Evolutionary conservation across 1,140 invertebrate genomes (phyloP), one percentile per base, ranked within the genome.

Genomic region (Platorchestia sp.): DNA sequence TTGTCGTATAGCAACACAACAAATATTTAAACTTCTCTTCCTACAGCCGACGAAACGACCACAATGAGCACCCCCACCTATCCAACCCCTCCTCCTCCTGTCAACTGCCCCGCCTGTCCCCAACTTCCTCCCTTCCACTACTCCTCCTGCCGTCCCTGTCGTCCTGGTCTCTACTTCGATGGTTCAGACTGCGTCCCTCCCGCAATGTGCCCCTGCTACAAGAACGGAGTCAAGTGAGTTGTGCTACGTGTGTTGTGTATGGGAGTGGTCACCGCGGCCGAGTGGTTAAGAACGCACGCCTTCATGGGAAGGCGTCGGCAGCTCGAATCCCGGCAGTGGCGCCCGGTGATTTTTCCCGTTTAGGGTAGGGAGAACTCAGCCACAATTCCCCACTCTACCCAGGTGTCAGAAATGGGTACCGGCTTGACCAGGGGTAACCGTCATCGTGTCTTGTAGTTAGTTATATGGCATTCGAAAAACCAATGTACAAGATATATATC

Each of bases 121-220:
- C 97, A 97, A 51, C 95, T 97, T 36, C 97, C 96, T 16, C 96
- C 96, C 75, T 96, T 96, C 95, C 96, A 95, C 41, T 96, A 95
- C 45, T 95, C 96, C 40, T 96, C 96, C 89, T 97, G 97, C 47
- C 95, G 95, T 36, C 95, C 95, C 27, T 97, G 97, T 96, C 96
- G 96, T 93, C 42, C 95, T 7, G 97, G 97, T 40, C 95, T 97
- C 27, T 98, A 97, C 97, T 99, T 98, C 98, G 98, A 99, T 97
- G 98, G 98, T 16, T 97, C 97, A 75, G 97, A 97, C 89, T 99
- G 98, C 97, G 98, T 98, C 0, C 96, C 97, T 0, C 97, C 97
- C 47, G 97, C 97, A 93, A 97, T 98, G 96, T 99, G 98, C 97
- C 98, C 98, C 0, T 99, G 98, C 96, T 97, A 98, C 45, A 97